These are phyloP conservation scores for Poeciliopsis gracilis DNA, from an alignment of 2,797 vertebrate genomes.

Conservation along the genomic window DNA sequence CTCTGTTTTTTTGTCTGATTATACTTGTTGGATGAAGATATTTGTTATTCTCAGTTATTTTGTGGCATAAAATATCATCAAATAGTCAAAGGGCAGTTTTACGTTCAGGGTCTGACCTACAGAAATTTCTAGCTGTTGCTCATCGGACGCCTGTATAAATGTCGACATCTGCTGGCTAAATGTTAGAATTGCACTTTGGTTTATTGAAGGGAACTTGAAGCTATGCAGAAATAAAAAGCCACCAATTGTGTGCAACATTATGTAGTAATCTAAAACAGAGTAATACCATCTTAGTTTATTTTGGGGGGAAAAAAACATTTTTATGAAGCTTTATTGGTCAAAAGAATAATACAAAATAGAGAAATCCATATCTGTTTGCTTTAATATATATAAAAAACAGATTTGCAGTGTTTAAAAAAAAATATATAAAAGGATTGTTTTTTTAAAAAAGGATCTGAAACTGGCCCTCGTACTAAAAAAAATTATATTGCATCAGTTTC, in stretches of 20 bases:
- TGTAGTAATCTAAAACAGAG: neutral
- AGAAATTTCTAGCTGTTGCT: neutral
- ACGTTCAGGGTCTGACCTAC: neutral
- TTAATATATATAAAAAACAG: neutral
- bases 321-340: neutral
- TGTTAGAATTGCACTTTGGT: neutral
- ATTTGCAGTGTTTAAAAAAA: neutral
- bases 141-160: neutral
- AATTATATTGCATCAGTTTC: neutral
- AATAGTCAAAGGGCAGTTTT: neutral
- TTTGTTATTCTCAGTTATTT: neutral
- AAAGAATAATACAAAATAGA: neutral
- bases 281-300: neutral
- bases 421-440: neutral
- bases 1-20: neutral
- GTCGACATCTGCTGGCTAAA: slow-evolving; percentile 12
- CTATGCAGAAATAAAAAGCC: neutral
- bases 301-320: neutral
- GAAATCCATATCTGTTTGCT: neutral
- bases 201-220: neutral
- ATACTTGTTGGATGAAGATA: neutral
- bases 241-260: neutral
- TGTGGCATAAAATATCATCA: neutral
- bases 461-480: neutral
- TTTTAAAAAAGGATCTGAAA: neutral